Evolutionary conservation across 2,113 vertebrate species (phyloP).

Genomic region (Sakesphorus luctuosus): DNA sequence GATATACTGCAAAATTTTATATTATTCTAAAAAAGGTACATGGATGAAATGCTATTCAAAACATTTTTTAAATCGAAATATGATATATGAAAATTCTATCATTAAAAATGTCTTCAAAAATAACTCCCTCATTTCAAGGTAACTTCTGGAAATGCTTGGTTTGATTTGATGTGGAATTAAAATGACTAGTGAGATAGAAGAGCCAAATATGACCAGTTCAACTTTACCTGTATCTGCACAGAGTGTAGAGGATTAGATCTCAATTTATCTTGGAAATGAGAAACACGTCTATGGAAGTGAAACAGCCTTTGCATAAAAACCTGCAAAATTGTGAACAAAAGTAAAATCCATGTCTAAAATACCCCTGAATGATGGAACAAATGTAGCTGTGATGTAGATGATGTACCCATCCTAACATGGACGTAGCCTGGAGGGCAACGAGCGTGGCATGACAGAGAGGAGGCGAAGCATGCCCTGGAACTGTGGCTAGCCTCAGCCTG

Average conservation of each 20-base stretch:
- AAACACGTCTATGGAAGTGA: not conserved
- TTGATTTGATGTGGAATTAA: not conserved
- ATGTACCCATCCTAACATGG: not conserved
- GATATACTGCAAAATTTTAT: not conserved
- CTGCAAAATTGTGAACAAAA: not conserved
- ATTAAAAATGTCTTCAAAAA: not conserved
- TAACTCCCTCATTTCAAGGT: not conserved
- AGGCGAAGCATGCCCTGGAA: accelerated
- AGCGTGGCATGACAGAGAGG: not conserved
- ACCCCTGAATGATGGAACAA: not conserved
- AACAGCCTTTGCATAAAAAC: not conserved
- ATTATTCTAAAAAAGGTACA: not conserved
- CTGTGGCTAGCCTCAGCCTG: not conserved
- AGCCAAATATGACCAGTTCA: not conserved
- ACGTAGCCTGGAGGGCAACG: not conserved
- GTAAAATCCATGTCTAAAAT: not conserved
- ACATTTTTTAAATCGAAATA: not conserved
- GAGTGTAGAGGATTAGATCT: not conserved
- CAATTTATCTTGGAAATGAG: not conserved
- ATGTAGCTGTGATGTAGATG: not conserved
- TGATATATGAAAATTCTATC: not conserved
- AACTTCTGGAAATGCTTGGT: not conserved
- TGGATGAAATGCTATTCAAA: not conserved
- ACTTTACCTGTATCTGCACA: not conserved
- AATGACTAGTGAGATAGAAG: not conserved